These are phyloP conservation scores for Turritopsis dohrnii DNA, from an alignment of 30 jellyfish, hydroid and myxozoan genomes.

Conservation along the genomic window DNA sequence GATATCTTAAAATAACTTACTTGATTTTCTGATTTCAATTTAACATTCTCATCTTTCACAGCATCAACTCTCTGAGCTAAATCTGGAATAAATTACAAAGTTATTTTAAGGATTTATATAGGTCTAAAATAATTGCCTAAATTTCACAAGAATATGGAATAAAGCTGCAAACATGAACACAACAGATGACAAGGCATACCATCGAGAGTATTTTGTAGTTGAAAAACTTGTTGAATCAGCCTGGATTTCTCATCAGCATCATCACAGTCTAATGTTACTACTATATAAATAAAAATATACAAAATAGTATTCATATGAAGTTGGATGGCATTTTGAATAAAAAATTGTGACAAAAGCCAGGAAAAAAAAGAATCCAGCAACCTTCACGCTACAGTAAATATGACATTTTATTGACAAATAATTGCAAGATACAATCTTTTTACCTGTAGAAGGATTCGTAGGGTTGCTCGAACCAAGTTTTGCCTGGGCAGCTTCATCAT, in stretches of 20 bases:
- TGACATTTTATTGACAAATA: background rate
- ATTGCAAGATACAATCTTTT: no score
- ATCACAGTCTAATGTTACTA: slow-evolving; percentile 27
- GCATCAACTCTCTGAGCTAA: slow-evolving; percentile 96
- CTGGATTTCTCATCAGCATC: slow-evolving; percentile 60
- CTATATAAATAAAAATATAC: no score
- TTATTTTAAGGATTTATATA: no score
- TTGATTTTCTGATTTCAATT: slow-evolving; percentile 92
- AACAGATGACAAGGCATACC: slow-evolving; percentile 34
- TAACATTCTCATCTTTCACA: slow-evolving; percentile 90
- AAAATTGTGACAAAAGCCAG: no score
- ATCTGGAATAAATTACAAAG: slow-evolving; percentile 34
- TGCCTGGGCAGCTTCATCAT: slow-evolving; percentile 34
- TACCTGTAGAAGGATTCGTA: background rate
- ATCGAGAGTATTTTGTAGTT: slow-evolving; percentile 81
- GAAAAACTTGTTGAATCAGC: slow-evolving; percentile 75
- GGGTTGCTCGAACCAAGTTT: background rate
- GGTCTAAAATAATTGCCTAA: no score
- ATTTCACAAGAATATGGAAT: no score
- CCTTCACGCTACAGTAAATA: no score
- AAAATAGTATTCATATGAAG: no score
- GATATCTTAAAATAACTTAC: slow-evolving; percentile 35
- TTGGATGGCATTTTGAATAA: no score
- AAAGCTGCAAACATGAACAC: no score
- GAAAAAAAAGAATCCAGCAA: no score